These are phyloP conservation scores for Lophotriccus pileatus DNA, from an alignment of 2,797 vertebrate species.

Conservation along the genomic window DNA sequence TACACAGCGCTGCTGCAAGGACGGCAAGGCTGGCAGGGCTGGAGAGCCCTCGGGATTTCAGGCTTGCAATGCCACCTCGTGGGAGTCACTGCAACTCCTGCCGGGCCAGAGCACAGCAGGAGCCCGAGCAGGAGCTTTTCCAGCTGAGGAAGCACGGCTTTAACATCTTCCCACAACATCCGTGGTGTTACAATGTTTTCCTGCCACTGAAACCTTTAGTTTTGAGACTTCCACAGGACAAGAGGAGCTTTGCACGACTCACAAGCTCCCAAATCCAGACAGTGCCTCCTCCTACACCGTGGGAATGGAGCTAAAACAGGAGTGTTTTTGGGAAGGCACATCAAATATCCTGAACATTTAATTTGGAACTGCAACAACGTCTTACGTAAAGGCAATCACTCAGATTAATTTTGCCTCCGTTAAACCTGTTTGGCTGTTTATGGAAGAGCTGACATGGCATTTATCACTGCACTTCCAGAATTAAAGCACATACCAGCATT, in stretches of 20 bases:
- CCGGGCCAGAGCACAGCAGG: rapidly evolving
- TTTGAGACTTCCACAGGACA: background rate
- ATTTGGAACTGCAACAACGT: background rate
- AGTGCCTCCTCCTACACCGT: rapidly evolving
- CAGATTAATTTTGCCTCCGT: background rate
- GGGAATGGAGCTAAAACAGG: background rate
- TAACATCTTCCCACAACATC: background rate
- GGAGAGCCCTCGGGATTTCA: background rate
- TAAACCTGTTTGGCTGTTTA: background rate
- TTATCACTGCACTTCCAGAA: background rate
- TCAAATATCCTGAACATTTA: background rate
- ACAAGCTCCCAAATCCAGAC: background rate
- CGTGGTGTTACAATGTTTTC: rapidly evolving
- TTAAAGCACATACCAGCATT: background rate
- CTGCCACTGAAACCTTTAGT: background rate
- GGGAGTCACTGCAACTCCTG: background rate
- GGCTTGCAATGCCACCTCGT: constrained; percentile 51
- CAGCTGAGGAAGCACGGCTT: background rate
- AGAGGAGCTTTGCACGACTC: background rate
- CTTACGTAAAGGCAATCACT: background rate
- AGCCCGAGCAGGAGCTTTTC: background rate
- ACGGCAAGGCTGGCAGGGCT: background rate
- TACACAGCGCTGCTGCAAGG: rapidly evolving
- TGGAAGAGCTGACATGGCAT: rapidly evolving
- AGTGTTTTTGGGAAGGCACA: background rate